Base-by-base conservation (phyloP, 2,888 invertebrate species). In the Eupithecia inturbata region DNA sequence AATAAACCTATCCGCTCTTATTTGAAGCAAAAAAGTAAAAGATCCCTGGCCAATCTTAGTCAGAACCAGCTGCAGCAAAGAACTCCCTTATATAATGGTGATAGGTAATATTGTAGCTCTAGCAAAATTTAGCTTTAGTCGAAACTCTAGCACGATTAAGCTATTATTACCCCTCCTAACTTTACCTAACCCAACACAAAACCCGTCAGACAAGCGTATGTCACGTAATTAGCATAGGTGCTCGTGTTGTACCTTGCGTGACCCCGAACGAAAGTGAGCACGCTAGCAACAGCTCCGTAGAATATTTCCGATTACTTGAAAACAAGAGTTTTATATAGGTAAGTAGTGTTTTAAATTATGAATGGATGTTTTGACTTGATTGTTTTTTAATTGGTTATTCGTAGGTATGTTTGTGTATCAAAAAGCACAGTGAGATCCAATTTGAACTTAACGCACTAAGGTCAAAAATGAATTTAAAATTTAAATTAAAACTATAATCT, bases 161-260 rank as follows among this genome's bases (percentile, higher is more conserved):
- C 22, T 66, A 74, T 36, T 53, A 63, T 45, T 36, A 64, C n/a
- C 33, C 14, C 67, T 45, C 28, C 28, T 41, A 45, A 67, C 41
- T 39, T 26, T n/a, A 41, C 36, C n/a, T 64, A 64, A 36, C 12
- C 64, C 19, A 39, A 66, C 45, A 67, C 64, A 19, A 33, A 70
- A 64, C 49, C 62, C n/a, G 63, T 70, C 22, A 33, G 49, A 68
- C 49, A 28, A 53, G 53, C 68, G 49, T 33, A 33, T 68, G 53
- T 68, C 69, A 69, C 10, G 41, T 69, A 41, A 69, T 60, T 69
- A 62, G 62, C 69, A 69, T 69, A 69, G 69, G 69, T 10, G 39
- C 69, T 69, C 69, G 62, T 62, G 69, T n/a, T 28, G 28, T 41
- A n/a, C 69, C 69, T 69, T 69, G 70, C 70, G 70, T 70, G 70